Base-by-base conservation (phyloP, 2,797 vertebrate species). In the Tangara arthus region DNA sequence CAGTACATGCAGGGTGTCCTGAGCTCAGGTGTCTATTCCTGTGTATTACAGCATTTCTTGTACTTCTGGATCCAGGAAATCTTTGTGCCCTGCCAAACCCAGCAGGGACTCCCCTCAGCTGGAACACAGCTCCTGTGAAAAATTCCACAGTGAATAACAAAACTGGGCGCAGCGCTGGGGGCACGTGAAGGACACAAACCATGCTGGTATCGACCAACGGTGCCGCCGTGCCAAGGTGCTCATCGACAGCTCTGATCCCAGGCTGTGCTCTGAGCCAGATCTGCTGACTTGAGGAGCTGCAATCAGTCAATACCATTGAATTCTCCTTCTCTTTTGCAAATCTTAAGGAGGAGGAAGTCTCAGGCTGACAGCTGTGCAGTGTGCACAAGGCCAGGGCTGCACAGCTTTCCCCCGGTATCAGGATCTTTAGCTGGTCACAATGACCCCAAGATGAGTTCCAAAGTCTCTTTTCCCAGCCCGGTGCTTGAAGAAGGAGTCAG, bases 251-350 rank as follows among this genome's bases (percentile, higher is more conserved):
- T 85, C 78, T 69, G 60, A 93, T 94, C 90, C 92, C 75, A 8
- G 1, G 2, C 52, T 87, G 92, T 70, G 70, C 87, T 92, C 32
- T 21, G 49, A 87, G 89, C 53, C 75, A 68, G 42, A 83, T 68
- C 72, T 59, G 94, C 94, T 96, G 96, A 91, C 93, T 94, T 22
- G 50, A 59, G 89, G 46, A 69, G 84, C 93, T 92, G 39, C 23
- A 59, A 42, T 46, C 53, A 53, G 59, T 96, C 92, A 2, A 92
- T 96, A 86, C 35, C 68, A 91, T 95, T 63, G 94, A 94, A 93
- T 92, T 97, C 76, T 82, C 53, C 89, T 89, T 55, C 60, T 82
- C 79, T 82, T 76, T 71, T 91, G 92, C 75, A 46, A 90, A 49
- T 78, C 90, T 89, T 78, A 56, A 82, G 37, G 20, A 75, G 61